Evolutionary conservation across 2,888 invertebrate species (phyloP), one percentile per base, ranked within the genome.

Genomic region (Drosophila ezoana): DNA sequence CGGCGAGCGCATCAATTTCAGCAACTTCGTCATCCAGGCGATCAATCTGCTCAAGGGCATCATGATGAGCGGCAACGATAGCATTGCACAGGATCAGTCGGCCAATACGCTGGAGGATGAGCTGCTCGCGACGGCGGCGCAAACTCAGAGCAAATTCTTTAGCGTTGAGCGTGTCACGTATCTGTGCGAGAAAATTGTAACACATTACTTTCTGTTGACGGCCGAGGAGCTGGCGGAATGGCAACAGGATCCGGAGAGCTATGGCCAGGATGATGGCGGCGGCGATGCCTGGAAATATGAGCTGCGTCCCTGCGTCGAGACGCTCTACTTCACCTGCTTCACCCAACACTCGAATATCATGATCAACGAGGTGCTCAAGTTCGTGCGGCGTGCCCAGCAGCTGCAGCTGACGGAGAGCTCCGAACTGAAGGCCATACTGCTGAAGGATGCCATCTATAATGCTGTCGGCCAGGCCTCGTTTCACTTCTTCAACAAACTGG

Each of bases 231-330:
- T 98, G 56, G 95, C 96, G 52, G 93, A 95, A 60, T 98, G 98
- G 98, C 96, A 97, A 88, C 94, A 95, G 0, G 97, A 98, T 92
- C 98, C 98, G 0, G 98, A 98, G 93, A 95, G 95, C 77, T 98
- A 97, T 91, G 96, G 97, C 89, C 95, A 95, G 49, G 90, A 90
- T 38, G 97, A 98, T 91, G 97, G 97, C 90, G 95, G 95, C 11
- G 97, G 97, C 0, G 98, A 98, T 91, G 96, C 96, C n/a, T 98
- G 97, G 97, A 98, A 97, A 90, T 98, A 97, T 90, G 97, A 96
- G 87, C 93, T 98, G 70, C 94, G 97, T 95, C 97, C 98, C 2
- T 97, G 98, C 90, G 96, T 97, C 54, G 98, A 98, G 93, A 95
- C 96, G 0, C 93, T 98, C 32, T 98, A 97, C 92, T 93, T 96